Evolutionary conservation across 2,797 vertebrate genomes (phyloP).

Genomic region (Tragopan temminckii): DNA sequence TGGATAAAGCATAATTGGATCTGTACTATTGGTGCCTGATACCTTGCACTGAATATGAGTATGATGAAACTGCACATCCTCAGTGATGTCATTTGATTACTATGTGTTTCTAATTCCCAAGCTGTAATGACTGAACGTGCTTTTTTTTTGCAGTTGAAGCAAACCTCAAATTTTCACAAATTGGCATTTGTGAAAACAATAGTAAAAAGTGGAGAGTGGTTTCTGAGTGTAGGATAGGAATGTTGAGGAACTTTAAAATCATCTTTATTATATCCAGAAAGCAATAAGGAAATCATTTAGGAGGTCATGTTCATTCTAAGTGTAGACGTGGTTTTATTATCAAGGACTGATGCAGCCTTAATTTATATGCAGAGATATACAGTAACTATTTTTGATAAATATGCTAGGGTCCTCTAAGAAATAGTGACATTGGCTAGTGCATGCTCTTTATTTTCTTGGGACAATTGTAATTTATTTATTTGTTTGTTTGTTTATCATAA

Average conservation of each 20-base stretch:
- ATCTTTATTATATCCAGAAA: conserved; percentile 32
- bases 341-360: conserved; percentile 14
- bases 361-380: conserved; percentile 69
- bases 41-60: background rate
- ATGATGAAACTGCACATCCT: background rate
- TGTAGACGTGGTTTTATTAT: conserved; percentile 42
- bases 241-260: background rate
- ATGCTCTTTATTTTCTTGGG: conserved; percentile 11
- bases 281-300: conserved; percentile 38
- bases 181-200: background rate
- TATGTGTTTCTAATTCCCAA: background rate
- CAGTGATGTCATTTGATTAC: background rate
- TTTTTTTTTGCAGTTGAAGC: background rate
- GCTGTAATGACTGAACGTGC: background rate
- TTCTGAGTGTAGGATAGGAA: conserved; percentile 28
- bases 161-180: background rate
- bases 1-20: background rate
- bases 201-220: background rate
- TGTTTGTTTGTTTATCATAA: background rate
- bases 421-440: background rate
- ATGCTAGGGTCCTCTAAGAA: conserved; percentile 12
- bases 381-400: conserved; percentile 63
- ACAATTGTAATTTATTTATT: background rate
- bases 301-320: background rate
- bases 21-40: background rate